Evolutionary conservation across 2,113 vertebrate species (phyloP).

Genomic region (Monarcha castaneiventris): DNA sequence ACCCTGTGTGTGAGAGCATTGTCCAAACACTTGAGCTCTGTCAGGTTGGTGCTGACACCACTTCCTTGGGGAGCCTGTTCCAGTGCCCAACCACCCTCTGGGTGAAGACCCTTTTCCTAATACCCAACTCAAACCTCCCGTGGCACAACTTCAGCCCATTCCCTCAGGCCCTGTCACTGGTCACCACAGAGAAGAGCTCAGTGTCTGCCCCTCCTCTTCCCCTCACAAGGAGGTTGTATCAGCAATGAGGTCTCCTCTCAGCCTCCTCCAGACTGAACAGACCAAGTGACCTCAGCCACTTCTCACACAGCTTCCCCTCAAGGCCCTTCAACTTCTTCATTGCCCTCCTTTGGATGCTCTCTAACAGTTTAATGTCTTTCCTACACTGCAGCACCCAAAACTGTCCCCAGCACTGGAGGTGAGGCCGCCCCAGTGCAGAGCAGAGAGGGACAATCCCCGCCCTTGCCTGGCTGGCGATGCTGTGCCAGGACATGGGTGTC

Average conservation of each 20-base stretch:
- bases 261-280: not conserved
- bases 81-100: not conserved
- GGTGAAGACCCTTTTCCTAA: not conserved
- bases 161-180: not conserved
- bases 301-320: fast-evolving
- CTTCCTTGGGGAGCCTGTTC: not conserved
- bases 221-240: fast-evolving
- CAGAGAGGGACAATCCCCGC: not conserved
- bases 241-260: not conserved
- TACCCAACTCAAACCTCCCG: not conserved
- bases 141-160: not conserved
- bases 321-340: not conserved
- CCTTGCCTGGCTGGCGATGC: fast-evolving
- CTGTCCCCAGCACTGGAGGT: not conserved
- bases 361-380: not conserved
- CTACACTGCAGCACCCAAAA: not conserved
- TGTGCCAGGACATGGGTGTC: fast-evolving
- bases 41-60: not conserved
- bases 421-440: not conserved
- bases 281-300: not conserved
- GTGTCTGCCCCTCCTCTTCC: not conserved
- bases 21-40: not conserved
- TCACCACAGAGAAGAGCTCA: not conserved
- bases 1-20: not conserved
- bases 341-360: not conserved